Percentiles rank a stretch among this genome's conserved stretches.
These are phyloP conservation scores for Chaetura pelagica DNA, from an alignment of 2,113 vertebrate genomes.

Conservation along the genomic window DNA sequence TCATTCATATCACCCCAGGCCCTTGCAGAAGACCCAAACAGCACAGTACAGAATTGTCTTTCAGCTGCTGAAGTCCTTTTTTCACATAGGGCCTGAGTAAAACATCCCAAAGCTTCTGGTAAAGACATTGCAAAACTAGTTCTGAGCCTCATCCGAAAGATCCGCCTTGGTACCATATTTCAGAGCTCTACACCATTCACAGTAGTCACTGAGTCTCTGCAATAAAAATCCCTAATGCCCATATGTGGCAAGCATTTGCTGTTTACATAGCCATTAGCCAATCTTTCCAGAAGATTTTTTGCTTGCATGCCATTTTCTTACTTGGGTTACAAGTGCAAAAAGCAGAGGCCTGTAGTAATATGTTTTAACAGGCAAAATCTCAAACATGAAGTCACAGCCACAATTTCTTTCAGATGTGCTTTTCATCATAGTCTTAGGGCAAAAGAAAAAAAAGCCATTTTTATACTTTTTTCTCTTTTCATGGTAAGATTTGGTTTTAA, in stretches of 20 bases:
- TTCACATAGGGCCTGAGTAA: background rate
- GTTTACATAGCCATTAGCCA: constrained; percentile 71
- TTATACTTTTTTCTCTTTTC: background rate
- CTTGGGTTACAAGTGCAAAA: constrained; percentile 63
- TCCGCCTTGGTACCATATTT: background rate
- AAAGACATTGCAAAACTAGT: background rate
- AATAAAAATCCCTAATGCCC: constrained; percentile 44
- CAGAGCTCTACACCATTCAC: constrained; percentile 10
- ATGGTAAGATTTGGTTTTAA: background rate
- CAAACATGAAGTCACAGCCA: constrained; percentile 65
- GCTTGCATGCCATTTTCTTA: constrained; percentile 62
- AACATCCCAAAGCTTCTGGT: background rate
- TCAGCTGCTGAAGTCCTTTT: background rate
- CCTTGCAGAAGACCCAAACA: background rate
- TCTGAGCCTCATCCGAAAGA: background rate
- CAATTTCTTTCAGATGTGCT: constrained; percentile 54
- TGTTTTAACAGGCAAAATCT: constrained; percentile 67
- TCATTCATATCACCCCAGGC: accelerated
- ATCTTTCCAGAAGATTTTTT: constrained; percentile 65
- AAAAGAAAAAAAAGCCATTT: background rate
- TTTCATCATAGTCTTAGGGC: constrained; percentile 23
- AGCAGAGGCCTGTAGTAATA: constrained; percentile 54
- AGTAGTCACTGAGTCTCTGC: constrained; percentile 27
- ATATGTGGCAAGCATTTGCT: constrained; percentile 70
- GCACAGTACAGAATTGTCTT: background rate